phyloP scores from a whole-genome alignment of 2,113 vertebrate species.

The cat (Felis catus) region F.catus_Fca126_mat1.0 CM031417.1:13392501-13393000 shows the following conservation, averaged over 20 bases:
- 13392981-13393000: slow-evolving; percentile 84
- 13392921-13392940: slow-evolving; percentile 85
- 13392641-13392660: neutral
- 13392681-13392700: neutral
- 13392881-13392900: slow-evolving; percentile 79
- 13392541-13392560: neutral
- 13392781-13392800: neutral
- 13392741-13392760: neutral
- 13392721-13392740: neutral
- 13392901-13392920: slow-evolving; percentile 83
- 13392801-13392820: slow-evolving; percentile 40
- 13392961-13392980: slow-evolving; percentile 80
- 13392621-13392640: neutral
- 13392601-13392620: neutral
- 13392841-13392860: slow-evolving; percentile 80
- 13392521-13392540: neutral
- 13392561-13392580: neutral
- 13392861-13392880: slow-evolving; percentile 77
- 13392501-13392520: neutral
- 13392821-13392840: slow-evolving; percentile 69
- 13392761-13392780: neutral
- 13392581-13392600: rapidly evolving
- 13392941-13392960: slow-evolving; percentile 80
- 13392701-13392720: neutral
- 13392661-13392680: neutral